phyloP scores from a whole-genome alignment of 2,888 invertebrate genomes.

The Protophormia terraenovae region DNA sequence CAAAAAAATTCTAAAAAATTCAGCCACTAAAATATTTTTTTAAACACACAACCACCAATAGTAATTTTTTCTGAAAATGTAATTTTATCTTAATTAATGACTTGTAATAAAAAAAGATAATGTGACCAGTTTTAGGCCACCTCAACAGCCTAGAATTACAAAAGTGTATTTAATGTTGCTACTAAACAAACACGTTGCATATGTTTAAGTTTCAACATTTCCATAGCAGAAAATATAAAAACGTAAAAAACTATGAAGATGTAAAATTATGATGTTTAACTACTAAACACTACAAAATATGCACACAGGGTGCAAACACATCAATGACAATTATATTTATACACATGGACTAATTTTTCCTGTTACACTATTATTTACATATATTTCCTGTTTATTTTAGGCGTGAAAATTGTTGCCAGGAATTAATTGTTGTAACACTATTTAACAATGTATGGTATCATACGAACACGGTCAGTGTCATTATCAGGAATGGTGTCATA shows the following conservation, averaged over 20 bases:
- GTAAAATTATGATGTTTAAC: conserved; percentile 3
- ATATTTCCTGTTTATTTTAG: not conserved
- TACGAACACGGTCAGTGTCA: too few relatives aligned
- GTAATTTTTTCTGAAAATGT: not conserved
- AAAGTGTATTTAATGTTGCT: not conserved
- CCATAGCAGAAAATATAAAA: not conserved
- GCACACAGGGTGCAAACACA: not conserved
- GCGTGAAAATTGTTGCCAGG: conserved; percentile 40
- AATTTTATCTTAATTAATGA: conserved; percentile 8
- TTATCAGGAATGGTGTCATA: not conserved
- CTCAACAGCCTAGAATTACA: not conserved
- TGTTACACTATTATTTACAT: too few relatives aligned
- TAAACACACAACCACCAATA: not conserved
- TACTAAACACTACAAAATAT: not conserved
- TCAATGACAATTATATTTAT: not conserved
- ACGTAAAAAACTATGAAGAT: not conserved
- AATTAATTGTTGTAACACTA: conserved; percentile 44
- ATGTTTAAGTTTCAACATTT: not conserved
- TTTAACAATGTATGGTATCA: conserved; percentile 13
- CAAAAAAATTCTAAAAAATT: too few relatives aligned
- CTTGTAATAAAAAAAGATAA: not conserved
- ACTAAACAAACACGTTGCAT: conserved; percentile 25
- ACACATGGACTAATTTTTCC: not conserved
- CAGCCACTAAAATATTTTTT: too few relatives aligned
- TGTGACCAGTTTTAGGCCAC: not conserved